A percentile compares a stretch with the other conserved stretches of the same genome.
Conservation (phyloP, 2,113 vertebrate species). For the Scomber colias region DNA sequence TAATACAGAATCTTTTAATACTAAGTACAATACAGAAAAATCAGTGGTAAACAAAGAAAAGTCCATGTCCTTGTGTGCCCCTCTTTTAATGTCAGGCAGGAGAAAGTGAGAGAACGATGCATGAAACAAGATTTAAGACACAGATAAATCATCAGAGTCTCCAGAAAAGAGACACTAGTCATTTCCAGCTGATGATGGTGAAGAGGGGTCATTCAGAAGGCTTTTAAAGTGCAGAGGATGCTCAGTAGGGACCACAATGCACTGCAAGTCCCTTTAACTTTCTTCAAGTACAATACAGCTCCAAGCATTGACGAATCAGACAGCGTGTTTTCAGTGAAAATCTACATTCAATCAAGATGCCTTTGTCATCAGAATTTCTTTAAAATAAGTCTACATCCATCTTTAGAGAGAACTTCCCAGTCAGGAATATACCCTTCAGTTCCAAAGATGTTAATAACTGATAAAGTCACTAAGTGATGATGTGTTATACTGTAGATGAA, state of each 20-base stretch:
- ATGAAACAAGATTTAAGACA: conserved; percentile 61
- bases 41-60: conserved; percentile 72
- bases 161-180: conserved; percentile 59
- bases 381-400: conserved; percentile 44
- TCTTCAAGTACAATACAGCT: conserved; percentile 56
- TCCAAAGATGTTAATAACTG: conserved; percentile 37
- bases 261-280: conserved; percentile 42
- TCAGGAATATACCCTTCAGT: conserved; percentile 23
- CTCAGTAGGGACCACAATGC: conserved; percentile 50
- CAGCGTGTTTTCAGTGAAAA: conserved; percentile 44
- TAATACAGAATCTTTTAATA: conserved; percentile 81
- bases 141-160: conserved; percentile 66
- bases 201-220: conserved; percentile 50
- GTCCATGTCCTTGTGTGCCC: conserved; percentile 51
- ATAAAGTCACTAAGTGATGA: conserved; percentile 50
- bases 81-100: conserved; percentile 50
- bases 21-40: conserved; percentile 80
- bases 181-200: conserved; percentile 65
- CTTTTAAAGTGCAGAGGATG: conserved; percentile 69
- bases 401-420: conserved; percentile 31
- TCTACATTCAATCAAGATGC: conserved; percentile 74
- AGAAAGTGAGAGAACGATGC: conserved; percentile 53
- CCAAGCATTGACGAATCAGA: conserved; percentile 43
- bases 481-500: conserved; percentile 16
- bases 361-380: conserved; percentile 31